Evolutionary conservation across 2,888 invertebrate species (phyloP).

Genomic region (Fragum whitleyi): DNA sequence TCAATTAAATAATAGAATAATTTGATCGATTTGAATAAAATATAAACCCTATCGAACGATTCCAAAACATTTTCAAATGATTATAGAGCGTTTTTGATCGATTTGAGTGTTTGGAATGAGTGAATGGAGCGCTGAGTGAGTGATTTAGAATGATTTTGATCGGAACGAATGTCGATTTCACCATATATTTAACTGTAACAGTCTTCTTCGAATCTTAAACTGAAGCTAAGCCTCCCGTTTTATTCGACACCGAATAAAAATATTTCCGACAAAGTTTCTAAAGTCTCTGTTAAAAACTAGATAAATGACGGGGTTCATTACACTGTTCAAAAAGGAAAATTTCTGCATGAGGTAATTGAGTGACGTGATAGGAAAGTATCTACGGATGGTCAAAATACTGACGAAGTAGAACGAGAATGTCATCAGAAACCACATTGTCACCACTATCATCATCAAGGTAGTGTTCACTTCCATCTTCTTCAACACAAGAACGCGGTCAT

Average conservation of each 20-base stretch:
- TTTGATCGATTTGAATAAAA: too few relatives aligned
- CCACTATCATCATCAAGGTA: conserved; percentile 10
- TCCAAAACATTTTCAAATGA: too few relatives aligned
- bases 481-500: background rate
- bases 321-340: conserved; percentile 12
- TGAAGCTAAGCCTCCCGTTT: too few relatives aligned
- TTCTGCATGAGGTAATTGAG: background rate
- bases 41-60: too few relatives aligned
- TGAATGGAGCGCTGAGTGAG: too few relatives aligned
- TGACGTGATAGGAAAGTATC: background rate
- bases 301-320: conserved; percentile 15
- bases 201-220: too few relatives aligned
- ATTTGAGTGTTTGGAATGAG: too few relatives aligned
- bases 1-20: too few relatives aligned
- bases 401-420: conserved; percentile 1
- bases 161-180: too few relatives aligned
- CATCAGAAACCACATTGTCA: background rate
- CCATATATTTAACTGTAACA: too few relatives aligned
- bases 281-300: background rate
- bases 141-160: too few relatives aligned
- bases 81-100: too few relatives aligned
- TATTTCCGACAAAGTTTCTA: background rate
- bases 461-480: conserved; percentile 12
- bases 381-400: background rate
- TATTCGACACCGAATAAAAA: background rate